These are phyloP conservation scores for Cygnus olor DNA, from an alignment of 2,797 vertebrate genomes.

Conservation along the genomic window DNA sequence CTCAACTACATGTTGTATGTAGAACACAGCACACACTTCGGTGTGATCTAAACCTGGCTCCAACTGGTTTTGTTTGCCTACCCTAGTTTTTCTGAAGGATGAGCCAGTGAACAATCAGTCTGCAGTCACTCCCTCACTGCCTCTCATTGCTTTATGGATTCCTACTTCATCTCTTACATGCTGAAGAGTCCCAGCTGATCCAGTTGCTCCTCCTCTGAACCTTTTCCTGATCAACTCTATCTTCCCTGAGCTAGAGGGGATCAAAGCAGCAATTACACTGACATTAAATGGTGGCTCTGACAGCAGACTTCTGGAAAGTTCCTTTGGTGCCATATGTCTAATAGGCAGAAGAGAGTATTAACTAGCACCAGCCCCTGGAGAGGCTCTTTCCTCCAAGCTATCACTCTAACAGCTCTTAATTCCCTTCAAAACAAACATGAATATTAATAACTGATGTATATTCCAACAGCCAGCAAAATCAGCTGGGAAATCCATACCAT, in stretches of 20 bases:
- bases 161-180: neutral
- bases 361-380: neutral
- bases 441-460: neutral
- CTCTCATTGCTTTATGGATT: neutral
- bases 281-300: neutral
- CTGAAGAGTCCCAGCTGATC: neutral
- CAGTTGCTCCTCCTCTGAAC: neutral
- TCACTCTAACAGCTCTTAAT: constrained; percentile 32
- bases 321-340: neutral
- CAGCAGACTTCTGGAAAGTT: neutral
- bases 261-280: neutral
- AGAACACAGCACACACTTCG: neutral
- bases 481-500: constrained; percentile 23
- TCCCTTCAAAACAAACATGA: neutral
- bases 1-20: neutral
- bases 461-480: constrained; percentile 26
- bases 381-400: neutral
- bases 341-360: neutral
- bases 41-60: neutral
- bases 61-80: neutral
- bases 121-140: neutral
- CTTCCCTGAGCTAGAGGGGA: neutral
- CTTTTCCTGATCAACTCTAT: neutral
- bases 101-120: neutral
- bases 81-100: neutral